Evolutionary conservation across 2,888 invertebrate species (phyloP).

Genomic region (Erebia ligea): DNA sequence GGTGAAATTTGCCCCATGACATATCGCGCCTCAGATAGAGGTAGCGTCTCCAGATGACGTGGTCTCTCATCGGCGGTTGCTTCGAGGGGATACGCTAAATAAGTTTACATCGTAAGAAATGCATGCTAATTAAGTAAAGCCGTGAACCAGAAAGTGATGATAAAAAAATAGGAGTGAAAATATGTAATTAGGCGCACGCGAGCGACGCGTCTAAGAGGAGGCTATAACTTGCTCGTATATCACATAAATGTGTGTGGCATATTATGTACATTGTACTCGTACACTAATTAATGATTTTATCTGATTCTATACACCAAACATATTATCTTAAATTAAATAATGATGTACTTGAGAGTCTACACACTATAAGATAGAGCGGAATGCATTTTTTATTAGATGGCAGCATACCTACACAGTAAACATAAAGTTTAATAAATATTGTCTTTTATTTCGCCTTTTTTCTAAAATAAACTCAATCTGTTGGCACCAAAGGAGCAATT

Average conservation of each 20-base stretch:
- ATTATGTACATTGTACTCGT: too few species aligned
- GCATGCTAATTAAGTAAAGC: not conserved
- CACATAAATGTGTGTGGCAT: not conserved
- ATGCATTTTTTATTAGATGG: not conserved
- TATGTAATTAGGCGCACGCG: not conserved
- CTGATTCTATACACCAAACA: too few species aligned
- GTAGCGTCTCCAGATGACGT: too few species aligned
- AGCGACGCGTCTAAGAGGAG: not conserved
- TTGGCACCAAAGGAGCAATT: slow-evolving; percentile 10
- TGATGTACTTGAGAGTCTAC: not conserved
- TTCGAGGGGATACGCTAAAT: too few species aligned
- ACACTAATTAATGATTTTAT: too few species aligned
- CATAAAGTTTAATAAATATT: not conserved
- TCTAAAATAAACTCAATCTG: not conserved
- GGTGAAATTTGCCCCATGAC: too few species aligned
- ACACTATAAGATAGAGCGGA: not conserved
- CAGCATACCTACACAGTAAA: not conserved
- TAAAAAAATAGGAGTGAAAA: not conserved
- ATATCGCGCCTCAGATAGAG: too few species aligned
- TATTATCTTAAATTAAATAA: too few species aligned
- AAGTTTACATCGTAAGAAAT: not conserved
- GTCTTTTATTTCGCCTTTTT: slow-evolving; percentile 2
- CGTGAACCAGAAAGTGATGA: slow-evolving; percentile 10
- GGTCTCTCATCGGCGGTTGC: too few species aligned
- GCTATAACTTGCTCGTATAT: not conserved